phyloP scores from a whole-genome alignment of 2,797 vertebrate species.

The Sebastes taczanowskii region DNA sequence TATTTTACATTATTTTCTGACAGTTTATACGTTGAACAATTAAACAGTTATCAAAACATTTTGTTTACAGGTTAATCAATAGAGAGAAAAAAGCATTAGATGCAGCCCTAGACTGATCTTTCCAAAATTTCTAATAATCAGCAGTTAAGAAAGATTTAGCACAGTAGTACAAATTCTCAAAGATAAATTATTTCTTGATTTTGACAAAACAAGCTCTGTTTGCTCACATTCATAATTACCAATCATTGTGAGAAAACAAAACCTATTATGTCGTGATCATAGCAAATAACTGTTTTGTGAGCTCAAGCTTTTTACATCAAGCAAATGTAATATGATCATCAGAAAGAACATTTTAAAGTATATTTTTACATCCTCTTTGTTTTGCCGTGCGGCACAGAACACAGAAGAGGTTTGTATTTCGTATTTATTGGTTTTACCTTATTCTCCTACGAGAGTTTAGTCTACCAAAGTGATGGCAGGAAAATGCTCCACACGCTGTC shows the following conservation, averaged over 20 bases:
- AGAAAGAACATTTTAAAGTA: neutral
- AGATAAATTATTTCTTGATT: neutral
- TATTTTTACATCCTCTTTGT: neutral
- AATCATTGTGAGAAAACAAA: too few species aligned
- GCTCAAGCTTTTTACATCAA: neutral
- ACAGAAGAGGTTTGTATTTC: neutral
- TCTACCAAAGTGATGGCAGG: constrained; percentile 23
- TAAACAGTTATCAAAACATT: neutral
- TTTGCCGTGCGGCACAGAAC: neutral
- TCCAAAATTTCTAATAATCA: neutral
- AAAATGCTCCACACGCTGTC: constrained; percentile 21
- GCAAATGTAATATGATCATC: neutral
- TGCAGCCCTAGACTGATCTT: neutral
- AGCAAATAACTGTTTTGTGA: neutral
- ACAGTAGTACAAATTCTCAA: too few species aligned
- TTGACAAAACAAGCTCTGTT: neutral
- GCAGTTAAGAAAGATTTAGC: too few species aligned
- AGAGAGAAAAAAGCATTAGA: neutral
- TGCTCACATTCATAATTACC: neutral
- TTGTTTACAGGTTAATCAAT: neutral
- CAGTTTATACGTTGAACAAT: neutral
- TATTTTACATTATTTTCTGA: neutral
- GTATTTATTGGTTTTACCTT: constrained; percentile 32
- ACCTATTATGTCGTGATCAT: too few species aligned
- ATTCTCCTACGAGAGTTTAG: constrained; percentile 10